Percentiles rank a stretch among this genome's conserved stretches.
phyloP scores from a whole-genome alignment of 2,888 invertebrate species.

The Leptarthrus brevirostris region DNA sequence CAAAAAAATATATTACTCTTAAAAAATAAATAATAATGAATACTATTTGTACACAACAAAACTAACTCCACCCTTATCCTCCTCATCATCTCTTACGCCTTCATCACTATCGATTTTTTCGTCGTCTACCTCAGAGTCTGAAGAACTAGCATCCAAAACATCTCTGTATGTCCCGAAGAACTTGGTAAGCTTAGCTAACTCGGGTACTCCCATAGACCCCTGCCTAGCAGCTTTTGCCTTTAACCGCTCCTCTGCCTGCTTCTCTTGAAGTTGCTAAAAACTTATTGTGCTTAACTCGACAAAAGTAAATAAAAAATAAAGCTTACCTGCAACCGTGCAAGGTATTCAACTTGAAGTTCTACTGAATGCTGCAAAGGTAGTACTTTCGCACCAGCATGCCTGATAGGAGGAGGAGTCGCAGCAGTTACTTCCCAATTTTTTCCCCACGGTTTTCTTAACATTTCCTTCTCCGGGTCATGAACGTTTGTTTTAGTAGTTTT shows the following conservation, averaged over 20 bases:
- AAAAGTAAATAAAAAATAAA: slow-evolving; percentile 1
- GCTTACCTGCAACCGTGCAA: slow-evolving; percentile 61
- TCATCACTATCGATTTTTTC: slow-evolving; percentile 57
- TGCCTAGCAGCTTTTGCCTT: slow-evolving; percentile 56
- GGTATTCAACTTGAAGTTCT: slow-evolving; percentile 61
- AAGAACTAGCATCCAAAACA: slow-evolving; percentile 53
- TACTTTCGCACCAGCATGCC: slow-evolving; percentile 60
- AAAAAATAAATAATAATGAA: slow-evolving; percentile 5
- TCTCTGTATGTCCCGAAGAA: slow-evolving; percentile 61
- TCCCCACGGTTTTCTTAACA: slow-evolving; percentile 59
- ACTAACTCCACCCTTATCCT: slow-evolving; percentile 56
- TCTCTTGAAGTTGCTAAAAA: slow-evolving; percentile 60
- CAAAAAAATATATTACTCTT: slow-evolving; percentile 16
- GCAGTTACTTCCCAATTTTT: slow-evolving; percentile 66
- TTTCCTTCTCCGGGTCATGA: slow-evolving; percentile 64
- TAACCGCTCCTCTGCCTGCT: slow-evolving; percentile 63
- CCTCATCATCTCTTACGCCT: slow-evolving; percentile 61
- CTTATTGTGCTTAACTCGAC: not conserved
- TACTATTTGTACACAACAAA: slow-evolving; percentile 58
- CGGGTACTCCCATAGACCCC: slow-evolving; percentile 54
- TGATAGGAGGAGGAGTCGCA: slow-evolving; percentile 64
- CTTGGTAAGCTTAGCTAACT: slow-evolving; percentile 57
- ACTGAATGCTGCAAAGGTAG: slow-evolving; percentile 63
- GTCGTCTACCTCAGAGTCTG: slow-evolving; percentile 59
- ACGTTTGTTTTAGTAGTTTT: slow-evolving; percentile 64